Percentiles rank a stretch among this genome's conserved stretches.
phyloP scores from a whole-genome alignment of 2,797 vertebrate genomes.

The Sebastes glaucus region DNA sequence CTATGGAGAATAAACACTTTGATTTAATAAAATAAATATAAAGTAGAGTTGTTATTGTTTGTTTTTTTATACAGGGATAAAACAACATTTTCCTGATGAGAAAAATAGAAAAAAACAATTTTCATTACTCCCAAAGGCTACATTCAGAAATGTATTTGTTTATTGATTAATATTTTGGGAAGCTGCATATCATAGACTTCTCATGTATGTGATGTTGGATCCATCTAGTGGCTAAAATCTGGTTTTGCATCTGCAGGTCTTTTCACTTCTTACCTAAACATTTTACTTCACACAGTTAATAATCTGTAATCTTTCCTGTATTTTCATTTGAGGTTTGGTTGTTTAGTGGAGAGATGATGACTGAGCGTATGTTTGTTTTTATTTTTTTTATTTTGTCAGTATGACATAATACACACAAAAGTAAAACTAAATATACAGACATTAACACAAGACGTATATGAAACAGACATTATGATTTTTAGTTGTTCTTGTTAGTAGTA shows the following conservation, averaged over 20 bases:
- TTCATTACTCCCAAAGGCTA: too few relatives aligned
- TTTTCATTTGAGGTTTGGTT: not conserved
- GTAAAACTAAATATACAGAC: too few relatives aligned
- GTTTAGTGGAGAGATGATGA: too few relatives aligned
- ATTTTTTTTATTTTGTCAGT: too few relatives aligned
- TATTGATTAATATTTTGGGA: not conserved
- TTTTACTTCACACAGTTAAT: not conserved
- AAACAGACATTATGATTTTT: too few relatives aligned
- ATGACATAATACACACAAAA: too few relatives aligned
- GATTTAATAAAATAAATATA: too few relatives aligned
- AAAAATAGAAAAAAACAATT: too few relatives aligned
- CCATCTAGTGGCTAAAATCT: constrained; percentile 23
- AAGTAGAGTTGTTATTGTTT: too few relatives aligned
- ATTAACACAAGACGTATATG: too few relatives aligned
- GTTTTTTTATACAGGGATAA: not conserved
- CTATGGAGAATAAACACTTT: not conserved
- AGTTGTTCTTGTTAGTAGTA: too few relatives aligned
- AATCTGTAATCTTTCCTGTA: not conserved
- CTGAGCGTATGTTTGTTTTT: too few relatives aligned
- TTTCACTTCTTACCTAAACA: not conserved
- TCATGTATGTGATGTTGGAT: not conserved
- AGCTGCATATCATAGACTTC: not conserved
- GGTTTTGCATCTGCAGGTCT: not conserved
- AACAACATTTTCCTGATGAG: not conserved
- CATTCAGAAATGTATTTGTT: not conserved